Evolutionary conservation across 2,888 invertebrate species (phyloP), one percentile per base, ranked within the genome.

Genomic region (Ephialtes manifestator): DNA sequence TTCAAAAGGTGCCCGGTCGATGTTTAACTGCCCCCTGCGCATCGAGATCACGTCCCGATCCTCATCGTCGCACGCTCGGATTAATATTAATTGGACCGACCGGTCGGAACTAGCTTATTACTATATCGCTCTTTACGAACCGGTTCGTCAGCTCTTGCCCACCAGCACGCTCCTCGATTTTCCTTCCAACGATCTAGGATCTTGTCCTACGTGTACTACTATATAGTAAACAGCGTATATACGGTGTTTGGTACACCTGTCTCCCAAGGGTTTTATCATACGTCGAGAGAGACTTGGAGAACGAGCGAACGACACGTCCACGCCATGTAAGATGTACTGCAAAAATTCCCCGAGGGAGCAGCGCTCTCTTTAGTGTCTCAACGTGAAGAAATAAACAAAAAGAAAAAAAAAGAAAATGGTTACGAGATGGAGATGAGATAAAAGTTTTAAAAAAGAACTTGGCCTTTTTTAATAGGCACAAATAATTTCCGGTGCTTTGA

Each of bases 21-120:
- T 55, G 53, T 46, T 15, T 20, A 46, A 67, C 13, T 20, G 7
- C 4, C 20, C 20, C 15, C 13, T 8, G n/a, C 10, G 10, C 15
- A 48, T 70, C 31, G 2, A 31, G 68, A 81, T 75, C 39, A 20
- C 51, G 48, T 46, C 43, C 72, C 67, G 72, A 79, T 70, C 43
- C 11, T 71, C 70, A 63, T 63, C 71, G 70, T 80, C 67, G 70
- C 58, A 63, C 75, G 48, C 71, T 55, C 76, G 80, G 48, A 72
- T 84, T 81, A 77, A 81, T 84, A 84, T 84, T 84, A 84, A 84
- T 84, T 84, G 81, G 58, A 58, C 43, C 28, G 71, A 76, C 79
- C 84, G 84, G 76, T 81, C 65, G 72, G 72, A 81, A 65, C 28
- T 48, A 11, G 35, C 39, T 76, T 67, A 70, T 77, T 60, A 72